Base-by-base conservation (phyloP, 2,113 vertebrate genomes). In the Hippocampus mohnikei region DNA sequence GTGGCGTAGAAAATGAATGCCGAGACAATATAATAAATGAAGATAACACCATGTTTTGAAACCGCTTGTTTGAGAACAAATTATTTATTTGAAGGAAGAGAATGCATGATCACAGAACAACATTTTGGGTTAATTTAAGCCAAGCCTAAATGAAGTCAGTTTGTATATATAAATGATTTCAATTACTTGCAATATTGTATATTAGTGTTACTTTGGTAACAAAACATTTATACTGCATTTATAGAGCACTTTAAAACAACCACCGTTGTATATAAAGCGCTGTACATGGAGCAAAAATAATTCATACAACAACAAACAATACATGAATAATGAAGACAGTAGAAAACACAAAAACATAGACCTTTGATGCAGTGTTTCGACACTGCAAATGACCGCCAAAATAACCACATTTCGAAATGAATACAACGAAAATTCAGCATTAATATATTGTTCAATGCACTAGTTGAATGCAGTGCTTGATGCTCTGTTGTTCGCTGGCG, bases 401-500 rank as follows among this genome's bases (percentile, higher is more conserved):
- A 23, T 10, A 55, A 21, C 13, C 15, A 16, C 2, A 53, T 23
- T n/a, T 53, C 8, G n/a, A 55, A 23, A 55, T 55, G 10, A 55
- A 23, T 55, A 11, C 21, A 23, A 23, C 10, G 3, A 55, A 23
- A 55, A 55, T 20, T 50, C 1, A 18, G 16, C 46, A 50, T 18
- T 3, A 50, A 50, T 18, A 18, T 50, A 50, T 50, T 29, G 15
- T 8, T 27, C 23, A 58, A 58, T n/a, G 13, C 55, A 58, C 23
- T 18, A 8, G 69, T 68, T 79, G 69, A 74, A 82, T 78, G 86
- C 88, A 56, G 83, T 77, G 63, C 33, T 72, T 66, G 40, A 42
- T 71, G 73, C 82, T 74, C 42, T 81, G 80, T 81, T 20, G 80
- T 80, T 21, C 76, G 61, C 76, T 78, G 67, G 83, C 87, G 88